Evolutionary conservation across 2,113 vertebrate genomes (phyloP).

Genomic region (Polypterus bichir): DNA sequence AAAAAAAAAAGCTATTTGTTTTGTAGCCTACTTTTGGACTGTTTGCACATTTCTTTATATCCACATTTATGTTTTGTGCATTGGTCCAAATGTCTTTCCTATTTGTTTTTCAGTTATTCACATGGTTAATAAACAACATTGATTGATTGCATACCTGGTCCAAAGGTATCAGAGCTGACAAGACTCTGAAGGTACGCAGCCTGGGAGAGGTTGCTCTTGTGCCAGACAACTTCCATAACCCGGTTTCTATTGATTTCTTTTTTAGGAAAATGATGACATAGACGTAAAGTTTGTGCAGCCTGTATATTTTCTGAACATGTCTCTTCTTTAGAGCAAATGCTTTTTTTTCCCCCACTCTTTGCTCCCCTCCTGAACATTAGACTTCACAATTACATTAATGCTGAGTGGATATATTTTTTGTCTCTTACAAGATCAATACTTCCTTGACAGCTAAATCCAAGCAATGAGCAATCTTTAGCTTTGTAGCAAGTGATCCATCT

Average conservation of each 20-base stretch:
- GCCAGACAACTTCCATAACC: neutral
- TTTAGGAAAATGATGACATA: neutral
- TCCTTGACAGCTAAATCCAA: constrained; percentile 24
- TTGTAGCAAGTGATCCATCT: constrained; percentile 14
- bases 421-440: constrained; percentile 28
- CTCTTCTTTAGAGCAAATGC: neutral
- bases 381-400: constrained; percentile 29
- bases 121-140: constrained; percentile 24
- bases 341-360: constrained; percentile 7
- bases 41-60: too few species aligned
- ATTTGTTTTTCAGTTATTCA: constrained; percentile 19
- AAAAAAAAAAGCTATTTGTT: too few species aligned
- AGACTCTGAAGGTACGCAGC: neutral
- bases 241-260: neutral
- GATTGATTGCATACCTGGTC: constrained; percentile 5
- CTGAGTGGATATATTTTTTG: constrained; percentile 25
- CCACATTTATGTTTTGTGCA: too few species aligned
- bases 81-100: neutral
- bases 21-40: too few species aligned
- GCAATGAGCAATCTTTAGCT: constrained; percentile 25
- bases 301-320: neutral
- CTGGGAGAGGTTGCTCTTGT: constrained; percentile 2
- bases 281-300: neutral
- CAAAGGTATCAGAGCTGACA: constrained; percentile 5
- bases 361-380: constrained; percentile 26